Evolutionary conservation across 1,140 invertebrate species (phyloP).

Genomic region (Pogonomyrmex barbatus): DNA sequence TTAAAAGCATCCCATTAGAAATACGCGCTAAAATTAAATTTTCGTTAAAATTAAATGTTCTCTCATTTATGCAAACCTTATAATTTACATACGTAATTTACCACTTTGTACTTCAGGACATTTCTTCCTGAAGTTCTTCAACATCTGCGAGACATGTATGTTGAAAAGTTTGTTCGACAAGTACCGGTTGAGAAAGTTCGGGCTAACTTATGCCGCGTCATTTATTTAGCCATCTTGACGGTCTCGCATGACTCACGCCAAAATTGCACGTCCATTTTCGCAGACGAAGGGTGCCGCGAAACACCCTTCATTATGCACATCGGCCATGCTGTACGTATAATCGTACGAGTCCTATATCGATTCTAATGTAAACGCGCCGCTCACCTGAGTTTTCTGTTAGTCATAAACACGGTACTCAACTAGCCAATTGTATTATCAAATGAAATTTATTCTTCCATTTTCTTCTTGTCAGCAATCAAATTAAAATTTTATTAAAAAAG

Average conservation of each 20-base stretch:
- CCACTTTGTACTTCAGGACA: background rate
- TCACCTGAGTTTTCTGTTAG: slow-evolving; percentile 73
- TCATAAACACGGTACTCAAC: slow-evolving; percentile 70
- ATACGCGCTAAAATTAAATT: background rate
- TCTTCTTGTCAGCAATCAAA: background rate
- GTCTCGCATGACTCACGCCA: slow-evolving; percentile 75
- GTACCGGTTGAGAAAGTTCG: slow-evolving; percentile 31
- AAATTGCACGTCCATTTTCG: slow-evolving; percentile 74
- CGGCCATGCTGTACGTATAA: background rate
- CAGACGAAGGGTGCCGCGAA: slow-evolving; percentile 46
- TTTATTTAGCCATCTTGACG: slow-evolving; percentile 44
- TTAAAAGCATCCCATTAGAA: background rate
- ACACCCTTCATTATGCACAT: slow-evolving; percentile 64
- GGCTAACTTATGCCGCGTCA: slow-evolving; percentile 36
- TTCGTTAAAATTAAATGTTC: slow-evolving; percentile 6
- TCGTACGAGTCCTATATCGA: slow-evolving; percentile 52
- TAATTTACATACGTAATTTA: slow-evolving; percentile 37
- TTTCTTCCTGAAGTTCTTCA: background rate
- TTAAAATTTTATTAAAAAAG: background rate
- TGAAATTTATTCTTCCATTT: too few relatives aligned
- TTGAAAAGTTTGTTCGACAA: slow-evolving; percentile 47
- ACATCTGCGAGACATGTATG: slow-evolving; percentile 47
- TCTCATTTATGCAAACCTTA: background rate
- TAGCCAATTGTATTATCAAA: background rate
- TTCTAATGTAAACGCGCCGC: slow-evolving; percentile 78